These are phyloP conservation scores for Drosophila tristis DNA, from an alignment of 1,140 invertebrate genomes.

Conservation along the genomic window DNA sequence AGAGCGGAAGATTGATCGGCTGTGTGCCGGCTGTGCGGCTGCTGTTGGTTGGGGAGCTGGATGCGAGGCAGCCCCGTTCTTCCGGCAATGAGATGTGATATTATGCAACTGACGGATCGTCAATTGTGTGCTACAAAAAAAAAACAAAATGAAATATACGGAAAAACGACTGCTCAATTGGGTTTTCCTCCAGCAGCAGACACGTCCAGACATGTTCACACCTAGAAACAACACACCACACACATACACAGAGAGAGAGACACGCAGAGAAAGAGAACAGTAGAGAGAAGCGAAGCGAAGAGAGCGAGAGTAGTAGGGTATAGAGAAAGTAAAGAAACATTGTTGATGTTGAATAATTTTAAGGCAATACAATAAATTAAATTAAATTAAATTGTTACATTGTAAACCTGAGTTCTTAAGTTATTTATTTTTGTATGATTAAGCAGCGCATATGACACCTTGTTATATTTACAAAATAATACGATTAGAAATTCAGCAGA, in stretches of 20 bases:
- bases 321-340: constrained; percentile 66
- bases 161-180: constrained; percentile 14
- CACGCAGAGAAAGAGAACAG: constrained; percentile 13
- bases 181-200: constrained; percentile 5
- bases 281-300: constrained; percentile 2
- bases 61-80: constrained; percentile 14
- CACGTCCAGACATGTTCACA: constrained; percentile 21
- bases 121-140: constrained; percentile 52
- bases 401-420: constrained; percentile 80
- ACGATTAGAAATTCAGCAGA: constrained; percentile 36
- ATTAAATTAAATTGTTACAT: constrained; percentile 79
- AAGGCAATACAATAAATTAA: constrained; percentile 69
- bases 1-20: neutral
- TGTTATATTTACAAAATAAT: constrained; percentile 71
- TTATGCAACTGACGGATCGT: constrained; percentile 55
- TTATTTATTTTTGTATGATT: constrained; percentile 80
- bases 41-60: constrained; percentile 6
- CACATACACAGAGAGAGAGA: neutral
- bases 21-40: no score
- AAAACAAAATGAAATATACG: constrained; percentile 40
- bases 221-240: constrained; percentile 5
- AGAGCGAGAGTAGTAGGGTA: constrained; percentile 16
- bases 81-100: constrained; percentile 66
- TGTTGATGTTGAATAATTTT: constrained; percentile 82
- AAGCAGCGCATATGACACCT: constrained; percentile 74